A percentile compares a stretch with the other conserved stretches of the same genome.
Evolutionary conservation across 2,113 vertebrate species (phyloP).

Genomic region (Peromyscus leucopus): DNA sequence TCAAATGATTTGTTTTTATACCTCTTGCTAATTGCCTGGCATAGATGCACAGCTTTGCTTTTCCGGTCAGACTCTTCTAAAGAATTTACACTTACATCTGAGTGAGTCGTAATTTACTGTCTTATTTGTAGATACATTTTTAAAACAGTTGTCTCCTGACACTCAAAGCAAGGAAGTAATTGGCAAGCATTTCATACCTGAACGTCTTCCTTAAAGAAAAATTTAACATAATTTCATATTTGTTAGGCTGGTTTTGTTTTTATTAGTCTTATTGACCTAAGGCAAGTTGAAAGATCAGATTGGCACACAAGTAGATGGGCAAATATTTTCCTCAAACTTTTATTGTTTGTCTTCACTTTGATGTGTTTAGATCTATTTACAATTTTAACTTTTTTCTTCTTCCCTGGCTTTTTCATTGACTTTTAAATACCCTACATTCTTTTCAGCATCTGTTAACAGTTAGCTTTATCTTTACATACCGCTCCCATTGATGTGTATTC

Average conservation of each 20-base stretch:
- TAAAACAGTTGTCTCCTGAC: fast-evolving
- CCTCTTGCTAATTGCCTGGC: background rate
- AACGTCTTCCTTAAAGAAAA: background rate
- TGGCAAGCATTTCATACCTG: background rate
- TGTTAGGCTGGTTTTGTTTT: background rate
- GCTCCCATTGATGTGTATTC: background rate
- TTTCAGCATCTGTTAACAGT: background rate
- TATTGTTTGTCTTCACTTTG: background rate
- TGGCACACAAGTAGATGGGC: background rate
- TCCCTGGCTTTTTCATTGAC: background rate
- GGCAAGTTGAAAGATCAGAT: background rate
- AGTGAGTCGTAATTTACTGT: background rate
- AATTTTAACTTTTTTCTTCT: background rate
- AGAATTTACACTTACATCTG: background rate
- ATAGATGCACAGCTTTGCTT: background rate
- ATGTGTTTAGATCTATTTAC: background rate
- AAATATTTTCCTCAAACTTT: background rate
- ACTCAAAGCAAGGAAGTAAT: background rate
- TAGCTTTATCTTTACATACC: background rate
- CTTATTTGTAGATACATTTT: background rate
- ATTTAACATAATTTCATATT: background rate
- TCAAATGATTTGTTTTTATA: background rate
- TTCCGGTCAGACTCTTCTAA: background rate
- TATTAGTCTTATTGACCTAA: background rate
- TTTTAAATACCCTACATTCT: background rate